A percentile compares a stretch with the other conserved stretches of the same genome.
phyloP scores from a whole-genome alignment of 2,888 invertebrate genomes.

The Imbricaverruca yamaguchii region DNA sequence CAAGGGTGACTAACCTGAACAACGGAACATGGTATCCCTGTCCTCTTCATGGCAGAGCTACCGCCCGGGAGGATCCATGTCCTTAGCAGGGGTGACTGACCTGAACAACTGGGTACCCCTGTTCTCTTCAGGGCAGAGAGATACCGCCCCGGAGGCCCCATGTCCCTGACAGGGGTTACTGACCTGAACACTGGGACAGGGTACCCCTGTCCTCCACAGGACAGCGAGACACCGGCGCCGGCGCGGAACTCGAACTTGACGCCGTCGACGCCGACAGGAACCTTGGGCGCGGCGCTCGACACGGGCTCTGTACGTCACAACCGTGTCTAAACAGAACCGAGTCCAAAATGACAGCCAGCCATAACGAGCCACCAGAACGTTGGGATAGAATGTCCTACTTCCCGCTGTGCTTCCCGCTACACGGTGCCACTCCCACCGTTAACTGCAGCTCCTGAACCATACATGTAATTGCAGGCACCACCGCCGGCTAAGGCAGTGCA shows the following conservation, averaged over 20 bases:
- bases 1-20: too few species aligned
- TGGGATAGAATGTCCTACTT: not conserved
- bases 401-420: too few species aligned
- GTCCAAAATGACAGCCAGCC: not conserved
- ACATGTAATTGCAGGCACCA: too few species aligned
- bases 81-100: too few species aligned
- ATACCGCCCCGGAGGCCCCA: not conserved
- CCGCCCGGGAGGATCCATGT: too few species aligned
- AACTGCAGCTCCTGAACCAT: too few species aligned
- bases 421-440: too few species aligned
- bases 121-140: slow-evolving; percentile 35
- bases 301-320: not conserved
- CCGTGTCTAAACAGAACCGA: not conserved
- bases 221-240: slow-evolving; percentile 28
- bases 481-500: too few species aligned
- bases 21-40: too few species aligned
- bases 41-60: too few species aligned
- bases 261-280: not conserved
- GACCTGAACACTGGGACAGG: slow-evolving; percentile 36
- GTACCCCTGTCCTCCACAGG: slow-evolving; percentile 36
- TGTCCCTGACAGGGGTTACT: not conserved
- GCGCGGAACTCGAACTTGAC: not conserved
- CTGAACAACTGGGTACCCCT: slow-evolving; percentile 36
- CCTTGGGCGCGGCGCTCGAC: not conserved
- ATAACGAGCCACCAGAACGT: not conserved